Evolutionary conservation across 2,113 vertebrate species (phyloP), one percentile per base, ranked within the genome.

Genomic region (Zosterops hypoxanthus): DNA sequence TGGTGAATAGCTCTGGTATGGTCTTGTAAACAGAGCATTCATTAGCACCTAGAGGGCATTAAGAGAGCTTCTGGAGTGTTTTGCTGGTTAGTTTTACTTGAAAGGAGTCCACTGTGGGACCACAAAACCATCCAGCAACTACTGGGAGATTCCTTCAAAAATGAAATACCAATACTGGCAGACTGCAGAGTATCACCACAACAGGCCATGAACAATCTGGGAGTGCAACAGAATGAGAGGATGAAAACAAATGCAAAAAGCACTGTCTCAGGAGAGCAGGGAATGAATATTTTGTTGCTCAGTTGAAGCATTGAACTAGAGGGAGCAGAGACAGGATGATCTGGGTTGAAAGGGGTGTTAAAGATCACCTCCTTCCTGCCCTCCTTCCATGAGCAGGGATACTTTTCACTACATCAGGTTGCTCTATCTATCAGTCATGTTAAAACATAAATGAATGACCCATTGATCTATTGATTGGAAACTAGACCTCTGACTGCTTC

Each of bases 1-100:
- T 65, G 14, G 12, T 1, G 0, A 46, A 70, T 8, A 76, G 16
- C 33, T 55, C 47, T 49, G 34, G 3, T 55, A 14, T 33, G 6
- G 12, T 66, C 42, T 19, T 63, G 31, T 33, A 81, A 66, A 66
- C 4, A 15, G 12, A 71, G 8, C 14, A 46, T 25, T 39, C 34
- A 6, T 60, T 41, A 59, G 15, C 23, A 72, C 18, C 12, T 1
- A 2, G 28, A 86, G 63, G 31, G 33, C 7, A 14, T 9, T 50
- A 66, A 26, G 11, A 61, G 7, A 61, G 8, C 17, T 53, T 50
- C 39, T 71, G 44, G 22, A 61, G 18, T 29, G 9, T 49, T 11
- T 8, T 42, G n/a, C 17, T 65, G 12, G 17, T 79, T 50, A 49
- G 31, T 83, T 76, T 75, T 79, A 53, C 42, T 57, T 64, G n/a